These are phyloP conservation scores for Acleris cristana DNA, from an alignment of 2,888 invertebrate species.

Conservation along the genomic window DNA sequence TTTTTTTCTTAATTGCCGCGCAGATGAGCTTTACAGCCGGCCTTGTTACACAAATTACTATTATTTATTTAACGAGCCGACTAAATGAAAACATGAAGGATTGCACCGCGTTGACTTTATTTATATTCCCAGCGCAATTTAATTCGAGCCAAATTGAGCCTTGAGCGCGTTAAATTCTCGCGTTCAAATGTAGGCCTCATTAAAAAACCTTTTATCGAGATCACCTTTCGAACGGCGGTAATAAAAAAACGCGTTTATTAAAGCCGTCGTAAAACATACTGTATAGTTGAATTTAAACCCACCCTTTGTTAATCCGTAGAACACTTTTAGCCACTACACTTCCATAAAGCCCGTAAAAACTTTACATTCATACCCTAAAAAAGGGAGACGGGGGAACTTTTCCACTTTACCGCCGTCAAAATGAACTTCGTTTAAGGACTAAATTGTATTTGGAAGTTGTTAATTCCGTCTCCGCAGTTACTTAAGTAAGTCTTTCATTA, in stretches of 20 bases:
- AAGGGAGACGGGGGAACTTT: constrained; percentile 69
- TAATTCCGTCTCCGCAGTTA: constrained; percentile 76
- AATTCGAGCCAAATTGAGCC: constrained; percentile 18
- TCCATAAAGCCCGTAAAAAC: constrained; percentile 67
- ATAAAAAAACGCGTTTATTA: constrained; percentile 32
- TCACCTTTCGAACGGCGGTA: constrained; percentile 30
- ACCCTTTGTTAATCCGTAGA: constrained; percentile 31
- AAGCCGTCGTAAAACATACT: constrained; percentile 33
- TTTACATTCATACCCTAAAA: constrained; percentile 64
- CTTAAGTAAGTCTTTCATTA: constrained; percentile 82
- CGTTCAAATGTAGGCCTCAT: constrained; percentile 10
- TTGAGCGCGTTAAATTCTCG: constrained; percentile 10
- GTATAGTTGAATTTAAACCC: constrained; percentile 27
- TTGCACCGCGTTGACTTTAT: constrained; percentile 42
- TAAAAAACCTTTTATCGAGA: constrained; percentile 36
- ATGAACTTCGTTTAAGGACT: constrained; percentile 75
- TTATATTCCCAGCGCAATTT: constrained; percentile 26
- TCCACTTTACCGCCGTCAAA: constrained; percentile 77
- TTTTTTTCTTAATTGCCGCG: constrained; percentile 72
- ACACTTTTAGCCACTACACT: constrained; percentile 58
- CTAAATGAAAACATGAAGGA: constrained; percentile 66
- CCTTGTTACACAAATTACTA: constrained; percentile 66
- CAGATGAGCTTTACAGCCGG: constrained; percentile 69
- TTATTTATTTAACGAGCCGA: constrained; percentile 66
- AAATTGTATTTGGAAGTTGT: constrained; percentile 81